Evolutionary conservation across 2,888 invertebrate genomes (phyloP).

Genomic region (Cyaniris semiargus): DNA sequence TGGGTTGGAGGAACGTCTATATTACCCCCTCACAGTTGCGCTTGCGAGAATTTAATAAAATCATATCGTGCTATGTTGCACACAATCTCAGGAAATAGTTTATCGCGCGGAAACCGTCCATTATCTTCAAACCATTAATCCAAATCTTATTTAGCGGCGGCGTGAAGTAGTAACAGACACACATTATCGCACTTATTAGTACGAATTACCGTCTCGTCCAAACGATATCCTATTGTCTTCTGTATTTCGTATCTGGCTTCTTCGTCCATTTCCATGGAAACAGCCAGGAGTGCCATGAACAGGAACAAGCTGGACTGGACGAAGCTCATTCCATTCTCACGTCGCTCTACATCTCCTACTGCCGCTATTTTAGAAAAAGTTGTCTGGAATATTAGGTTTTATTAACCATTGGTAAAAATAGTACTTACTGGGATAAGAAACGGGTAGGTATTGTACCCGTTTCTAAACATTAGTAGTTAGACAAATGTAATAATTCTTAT

Average conservation of each 20-base stretch:
- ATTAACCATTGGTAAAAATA: not conserved
- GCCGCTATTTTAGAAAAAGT: constrained; percentile 56
- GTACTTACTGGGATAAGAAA: not conserved
- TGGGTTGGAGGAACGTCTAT: not conserved
- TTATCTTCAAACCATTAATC: not conserved
- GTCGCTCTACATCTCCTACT: constrained; percentile 53
- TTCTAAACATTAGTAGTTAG: not conserved
- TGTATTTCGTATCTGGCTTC: constrained; percentile 60
- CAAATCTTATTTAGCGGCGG: not conserved
- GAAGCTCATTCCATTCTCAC: constrained; percentile 69
- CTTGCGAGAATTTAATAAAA: not conserved
- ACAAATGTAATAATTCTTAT: not conserved
- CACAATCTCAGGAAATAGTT: not conserved
- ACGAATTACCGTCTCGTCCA: constrained; percentile 53
- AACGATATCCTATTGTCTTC: constrained; percentile 49
- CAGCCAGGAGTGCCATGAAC: constrained; percentile 56
- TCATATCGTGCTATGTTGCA: not conserved
- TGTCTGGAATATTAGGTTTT: constrained; percentile 48
- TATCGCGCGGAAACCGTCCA: not conserved
- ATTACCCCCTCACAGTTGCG: not conserved
- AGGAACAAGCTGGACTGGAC: constrained; percentile 67
- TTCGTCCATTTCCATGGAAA: constrained; percentile 61
- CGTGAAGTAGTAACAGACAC: not conserved
- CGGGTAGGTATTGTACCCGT: not conserved
- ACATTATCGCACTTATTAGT: constrained; percentile 32